Percentiles rank a stretch among this genome's conserved stretches.
Evolutionary conservation across 2,113 vertebrate species (phyloP).

Genomic region (Setophaga petechia): DNA sequence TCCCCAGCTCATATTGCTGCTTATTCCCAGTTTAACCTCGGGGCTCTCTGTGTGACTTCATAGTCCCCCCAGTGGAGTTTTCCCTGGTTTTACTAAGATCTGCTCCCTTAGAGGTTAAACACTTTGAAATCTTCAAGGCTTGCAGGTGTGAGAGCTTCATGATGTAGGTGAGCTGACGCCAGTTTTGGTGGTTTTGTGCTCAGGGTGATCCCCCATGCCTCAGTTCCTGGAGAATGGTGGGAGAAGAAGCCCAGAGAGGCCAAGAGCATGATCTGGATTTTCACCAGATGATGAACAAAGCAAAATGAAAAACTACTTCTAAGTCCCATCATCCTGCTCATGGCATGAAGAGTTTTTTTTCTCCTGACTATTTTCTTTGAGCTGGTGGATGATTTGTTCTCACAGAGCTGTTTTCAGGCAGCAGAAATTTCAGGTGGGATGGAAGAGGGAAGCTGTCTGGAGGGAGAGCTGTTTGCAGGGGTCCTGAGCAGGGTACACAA

Average conservation of each 20-base stretch:
- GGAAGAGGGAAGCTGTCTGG: background rate
- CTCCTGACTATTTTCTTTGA: background rate
- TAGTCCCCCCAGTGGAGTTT: background rate
- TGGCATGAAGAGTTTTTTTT: background rate
- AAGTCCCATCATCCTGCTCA: background rate
- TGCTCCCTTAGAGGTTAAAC: background rate
- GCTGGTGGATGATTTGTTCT: background rate
- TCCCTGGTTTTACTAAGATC: background rate
- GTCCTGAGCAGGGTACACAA: background rate
- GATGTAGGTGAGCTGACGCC: background rate
- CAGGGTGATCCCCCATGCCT: fast-evolving
- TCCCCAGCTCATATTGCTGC: background rate
- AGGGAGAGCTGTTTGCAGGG: background rate
- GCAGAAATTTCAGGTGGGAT: background rate
- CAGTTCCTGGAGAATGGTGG: background rate
- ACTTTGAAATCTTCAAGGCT: background rate
- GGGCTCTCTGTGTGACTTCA: background rate
- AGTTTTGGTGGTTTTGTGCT: background rate
- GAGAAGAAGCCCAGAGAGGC: background rate
- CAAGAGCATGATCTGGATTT: background rate
- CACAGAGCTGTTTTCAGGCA: background rate
- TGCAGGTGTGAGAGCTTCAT: background rate
- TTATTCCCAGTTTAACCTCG: background rate
- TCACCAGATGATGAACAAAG: background rate
- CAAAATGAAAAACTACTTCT: background rate